Evolutionary conservation across 2,888 invertebrate genomes (phyloP), one percentile per base, ranked within the genome.

Genomic region (Abrostola tripartita): DNA sequence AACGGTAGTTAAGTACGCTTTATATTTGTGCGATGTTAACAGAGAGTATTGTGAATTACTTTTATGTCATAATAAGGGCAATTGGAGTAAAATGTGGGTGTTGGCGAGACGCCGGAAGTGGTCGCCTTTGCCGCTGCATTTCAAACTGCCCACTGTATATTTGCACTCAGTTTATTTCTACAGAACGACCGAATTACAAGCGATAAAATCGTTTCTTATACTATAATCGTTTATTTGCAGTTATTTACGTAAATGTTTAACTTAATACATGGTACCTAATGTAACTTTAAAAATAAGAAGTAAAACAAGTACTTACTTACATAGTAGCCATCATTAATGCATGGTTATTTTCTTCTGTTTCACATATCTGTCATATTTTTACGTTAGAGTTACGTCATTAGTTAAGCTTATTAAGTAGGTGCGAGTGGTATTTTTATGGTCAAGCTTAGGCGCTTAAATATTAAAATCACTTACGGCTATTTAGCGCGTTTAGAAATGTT

Each of bases 1-100:
- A 82, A 83, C 81, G 81, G 81, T 82, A 82, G 61, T 68, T 73
- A 72, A 82, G 71, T 84, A 79, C 81, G 84, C 84, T 83, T 85
- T 86, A 85, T 84, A 84, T 47, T 47, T 24, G 44, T 47, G 85
- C 74, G 74, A 79, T 80, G 81, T 82, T 82, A 79, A 79, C 81
- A 78, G 81, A 80, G 85, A 74, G 78, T 78, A 81, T 82, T 78
- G 84, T 84, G 84, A 87, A 87, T 89, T 83, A 89, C 81, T 85
- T 90, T 89, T 89, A 90, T 89, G 85, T 88, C 87, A 88, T 90
- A 89, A 89, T 90, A 87, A 85, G 83, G 82, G 80, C 82, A 86
- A 87, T 88, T 81, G 85, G 72, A 78, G 78, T 81, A 79, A 83
- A 76, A 80, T 76, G 82, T 76, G 71, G 75, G 81, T 78, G 83